Evolutionary conservation across 37 sponge, comb jelly and placozoan species (phyloP), one percentile per base, ranked within the genome.

Genomic region (Geodia barretti): DNA sequence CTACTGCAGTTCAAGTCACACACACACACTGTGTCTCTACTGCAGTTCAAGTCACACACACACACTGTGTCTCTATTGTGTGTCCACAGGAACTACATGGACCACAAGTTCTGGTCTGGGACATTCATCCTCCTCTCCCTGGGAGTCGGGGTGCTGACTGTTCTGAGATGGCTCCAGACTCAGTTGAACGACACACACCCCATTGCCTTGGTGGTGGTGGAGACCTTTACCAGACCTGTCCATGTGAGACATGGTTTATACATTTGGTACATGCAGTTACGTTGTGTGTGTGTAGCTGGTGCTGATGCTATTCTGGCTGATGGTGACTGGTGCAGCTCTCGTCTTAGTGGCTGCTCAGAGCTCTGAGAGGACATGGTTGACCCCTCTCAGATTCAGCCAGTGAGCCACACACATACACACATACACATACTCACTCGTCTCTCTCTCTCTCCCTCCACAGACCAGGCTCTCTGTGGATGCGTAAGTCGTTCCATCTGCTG

Each of bases 401-500:
- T 90, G 30, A 69, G 82, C 20, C n/a, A 54, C 9, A 30, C 32
- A 3, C 3, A 47, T n/a, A 54, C 28, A 32, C 28, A 4, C 28
- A 29, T 30, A 8, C 67, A 29, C 67, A 29, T 26, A 3, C 4
- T n/a, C 28, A 5, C 60, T 42, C 32, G 29, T 4, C 60, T 74
- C 47, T n/a, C 32, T n/a, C 37, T 73, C 38, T 36, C 40, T 47
- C n/a, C 47, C 47, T 26, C 23, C 73, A 23, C 63, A 87, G 84
- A 8, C 88, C 88, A 0, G 80, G 85, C 9, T 83, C 84, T 23
- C 47, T 77, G 40, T 75, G 80, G 84, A 68, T 87, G 63, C 41
- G 95, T n/a, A 95, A 95, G 86, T 78, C 76, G 66, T 95, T 95
- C 66, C 95, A 95, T 38, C 31, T 95, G 43, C 38, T 88, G 7